Base-by-base conservation (phyloP, 1,140 invertebrate species). In the Nebria ingens region DNA sequence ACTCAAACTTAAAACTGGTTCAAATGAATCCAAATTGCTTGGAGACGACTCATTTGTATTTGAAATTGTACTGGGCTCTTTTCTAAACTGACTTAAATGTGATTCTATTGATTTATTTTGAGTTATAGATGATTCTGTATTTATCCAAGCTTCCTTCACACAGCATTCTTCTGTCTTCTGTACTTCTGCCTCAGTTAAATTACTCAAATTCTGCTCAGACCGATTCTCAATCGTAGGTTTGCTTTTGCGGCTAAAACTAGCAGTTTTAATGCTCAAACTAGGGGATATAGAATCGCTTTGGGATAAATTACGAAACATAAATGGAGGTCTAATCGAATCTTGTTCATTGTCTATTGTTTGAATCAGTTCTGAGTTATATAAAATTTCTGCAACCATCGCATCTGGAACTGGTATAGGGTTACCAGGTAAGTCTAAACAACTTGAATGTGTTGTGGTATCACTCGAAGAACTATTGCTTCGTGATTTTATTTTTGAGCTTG, bases 301-400 rank as follows among this genome's bases (percentile, higher is more conserved):
- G 21, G 71, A 67, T 25, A 68, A 60, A 57, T 76, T 76, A 25
- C 73, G 62, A 63, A 79, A 80, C 73, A 79, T 76, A 2, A 71
- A 71, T 2, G 77, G 77, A 1, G 78, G 78, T 64, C 78, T 77
- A 29, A 80, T 64, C 19, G 79, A 50, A 60, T 59, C 52, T 58
- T 59, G 19, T 65, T 58, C 51, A 40, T 51, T 61, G 56, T 3
- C 15, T 25, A 21, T 61, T 51, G 21, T 54, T 57, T 34, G 9
- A 3, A 53, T 40, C 49, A 2, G 53, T 11, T 60, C 56, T 23
- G 34, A 65, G 65, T 75, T 74, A 42, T 77, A 77, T 0, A 78
- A 62, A 6, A 78, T 51, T 62, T 78, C 76, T 1, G 73, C 75
- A 11, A 74, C 62, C 50, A 78, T 57, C 23, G 69, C 66, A 61